Evolutionary conservation across 1,140 invertebrate genomes (phyloP), one percentile per base, ranked within the genome.

Genomic region (Agrypnia vestita): DNA sequence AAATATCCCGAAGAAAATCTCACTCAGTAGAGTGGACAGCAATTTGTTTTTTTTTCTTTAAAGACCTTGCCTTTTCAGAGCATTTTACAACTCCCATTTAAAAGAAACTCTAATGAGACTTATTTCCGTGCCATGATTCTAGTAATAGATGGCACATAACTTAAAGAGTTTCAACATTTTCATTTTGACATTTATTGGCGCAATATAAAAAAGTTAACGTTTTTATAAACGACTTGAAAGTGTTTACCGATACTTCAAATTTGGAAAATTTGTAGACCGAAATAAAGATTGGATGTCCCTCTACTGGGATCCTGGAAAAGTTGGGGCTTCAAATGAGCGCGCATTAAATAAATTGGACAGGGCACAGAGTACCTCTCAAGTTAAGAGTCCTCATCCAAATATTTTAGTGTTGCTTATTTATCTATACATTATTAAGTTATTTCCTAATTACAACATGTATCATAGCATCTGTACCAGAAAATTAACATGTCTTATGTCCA

Each of bases 41-140:
- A 64, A 64, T 64, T 64, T 64, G 61, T 64, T 64, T 64, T 64
- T 64, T 25, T 64, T 64, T 15, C 61, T n/a, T 64, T 64, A 64
- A 64, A 64, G 35, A 13, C 35, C 12, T 64, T 13, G 19, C 25
- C 61, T 64, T 64, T 64, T 64, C 61, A 43, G 21, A 64, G 19
- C 61, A 64, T 64, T 64, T 64, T 64, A 64, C 25, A 43, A 13
- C 61, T 64, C 25, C 61, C 35, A 64, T 64, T 64, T 13, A 51
- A 15, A 51, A 64, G 61, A 43, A 25, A 43, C 61, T 62, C 59
- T 64, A 64, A 44, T 64, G 61, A 64, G 61, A 64, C 25, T 64
- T 13, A 25, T 9, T 4, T 64, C 61, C 19, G 25, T 64, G 10
- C 19, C 21, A 43, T 3, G 25, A n/a, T 25, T 64, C 0, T 25